Evolutionary conservation across 2,888 invertebrate genomes (phyloP).

Genomic region (Lithophane leautieri): DNA sequence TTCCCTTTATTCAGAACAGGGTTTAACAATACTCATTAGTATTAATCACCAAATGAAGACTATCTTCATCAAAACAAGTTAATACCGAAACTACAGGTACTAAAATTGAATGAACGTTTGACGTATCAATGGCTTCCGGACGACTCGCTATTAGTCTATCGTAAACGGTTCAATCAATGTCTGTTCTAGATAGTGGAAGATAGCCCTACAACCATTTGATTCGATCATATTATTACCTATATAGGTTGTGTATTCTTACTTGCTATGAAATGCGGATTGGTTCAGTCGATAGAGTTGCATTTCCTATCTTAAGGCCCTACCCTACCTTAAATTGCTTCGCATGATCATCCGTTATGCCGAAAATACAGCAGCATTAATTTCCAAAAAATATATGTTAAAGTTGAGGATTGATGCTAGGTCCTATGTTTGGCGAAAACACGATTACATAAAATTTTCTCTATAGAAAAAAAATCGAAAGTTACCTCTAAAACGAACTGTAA

Average conservation of each 20-base stretch:
- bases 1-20: too few species aligned
- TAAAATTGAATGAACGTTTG: not conserved
- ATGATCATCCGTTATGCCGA: too few species aligned
- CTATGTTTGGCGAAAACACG: too few species aligned
- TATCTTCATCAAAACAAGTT: not conserved
- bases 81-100: not conserved
- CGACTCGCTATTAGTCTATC: not conserved
- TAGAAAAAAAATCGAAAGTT: too few species aligned
- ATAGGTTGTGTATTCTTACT: not conserved
- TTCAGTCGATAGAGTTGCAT: not conserved
- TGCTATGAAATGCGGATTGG: slow-evolving; percentile 1
- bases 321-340: too few species aligned
- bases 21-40: too few species aligned
- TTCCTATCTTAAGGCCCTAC: not conserved
- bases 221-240: not conserved
- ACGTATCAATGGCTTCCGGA: slow-evolving; percentile 10
- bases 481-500: too few species aligned
- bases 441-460: too few species aligned
- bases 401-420: too few species aligned
- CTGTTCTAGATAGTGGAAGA: slow-evolving; percentile 7
- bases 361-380: too few species aligned
- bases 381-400: too few species aligned
- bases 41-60: not conserved
- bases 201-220: not conserved
- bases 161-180: slow-evolving; percentile 17